A percentile compares a stretch with the other conserved stretches of the same genome.
Conservation (phyloP, 2,888 invertebrate genomes). For the Scaeva pyrastri region DNA sequence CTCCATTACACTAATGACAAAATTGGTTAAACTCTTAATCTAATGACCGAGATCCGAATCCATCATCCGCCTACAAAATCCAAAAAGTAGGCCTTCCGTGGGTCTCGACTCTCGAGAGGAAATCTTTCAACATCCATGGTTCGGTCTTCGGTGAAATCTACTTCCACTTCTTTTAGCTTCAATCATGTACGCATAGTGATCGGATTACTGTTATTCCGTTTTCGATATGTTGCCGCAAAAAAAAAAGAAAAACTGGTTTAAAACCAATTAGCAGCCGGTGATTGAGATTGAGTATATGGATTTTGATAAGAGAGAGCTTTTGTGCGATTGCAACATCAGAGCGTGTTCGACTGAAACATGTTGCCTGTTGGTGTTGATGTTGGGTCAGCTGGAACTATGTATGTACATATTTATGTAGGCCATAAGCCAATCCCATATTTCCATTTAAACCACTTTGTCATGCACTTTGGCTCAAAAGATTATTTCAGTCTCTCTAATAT, state of each 20-base stretch:
- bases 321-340: slow-evolving; percentile 50
- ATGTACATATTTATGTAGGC: too few species aligned
- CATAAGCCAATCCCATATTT: slow-evolving; percentile 10
- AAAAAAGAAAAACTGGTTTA: slow-evolving; percentile 29
- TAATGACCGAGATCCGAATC: not conserved
- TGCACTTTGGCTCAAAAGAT: slow-evolving; percentile 39
- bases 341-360: slow-evolving; percentile 60
- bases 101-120: not conserved
- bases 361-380: too few species aligned
- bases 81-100: not conserved
- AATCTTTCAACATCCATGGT: slow-evolving; percentile 12
- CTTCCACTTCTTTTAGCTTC: slow-evolving; percentile 32
- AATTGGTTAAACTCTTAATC: not conserved
- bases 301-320: slow-evolving; percentile 28
- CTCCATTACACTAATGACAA: too few species aligned
- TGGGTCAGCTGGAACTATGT: slow-evolving; percentile 57
- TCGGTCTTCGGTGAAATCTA: slow-evolving; percentile 20
- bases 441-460: slow-evolving; percentile 20
- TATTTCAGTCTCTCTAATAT: not conserved
- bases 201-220: slow-evolving; percentile 1
- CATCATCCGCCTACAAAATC: not conserved
- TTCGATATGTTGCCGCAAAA: slow-evolving; percentile 28
- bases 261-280: not conserved
- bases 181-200: slow-evolving; percentile 1
- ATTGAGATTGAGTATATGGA: not conserved